Evolutionary conservation across 1,140 invertebrate species (phyloP).

Genomic region (Atta texana): DNA sequence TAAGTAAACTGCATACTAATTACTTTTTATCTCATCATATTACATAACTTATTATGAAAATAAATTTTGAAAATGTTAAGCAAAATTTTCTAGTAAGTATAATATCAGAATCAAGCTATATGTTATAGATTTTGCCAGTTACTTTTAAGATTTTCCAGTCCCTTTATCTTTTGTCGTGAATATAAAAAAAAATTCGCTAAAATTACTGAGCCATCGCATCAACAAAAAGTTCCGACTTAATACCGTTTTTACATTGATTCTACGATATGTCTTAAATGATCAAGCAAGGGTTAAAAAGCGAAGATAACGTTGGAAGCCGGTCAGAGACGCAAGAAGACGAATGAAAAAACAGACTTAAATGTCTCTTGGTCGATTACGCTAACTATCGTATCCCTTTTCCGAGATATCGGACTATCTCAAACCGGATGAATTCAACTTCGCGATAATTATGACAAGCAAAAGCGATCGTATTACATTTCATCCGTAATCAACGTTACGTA

Average conservation of each 20-base stretch:
- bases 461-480: not conserved
- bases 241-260: slow-evolving; percentile 39
- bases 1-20: not conserved
- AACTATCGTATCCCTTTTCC: slow-evolving; percentile 17
- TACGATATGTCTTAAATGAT: slow-evolving; percentile 57
- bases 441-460: slow-evolving; percentile 23
- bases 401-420: slow-evolving; percentile 14
- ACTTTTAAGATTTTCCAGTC: slow-evolving; percentile 25
- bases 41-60: slow-evolving; percentile 16
- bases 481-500: not conserved
- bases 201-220: slow-evolving; percentile 18
- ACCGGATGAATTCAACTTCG: slow-evolving; percentile 45
- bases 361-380: slow-evolving; percentile 25
- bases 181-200: slow-evolving; percentile 4
- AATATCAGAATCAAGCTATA: slow-evolving; percentile 18
- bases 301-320: slow-evolving; percentile 19
- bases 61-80: not conserved
- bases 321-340: not conserved
- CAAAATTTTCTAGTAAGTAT: slow-evolving; percentile 7
- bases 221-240: slow-evolving; percentile 40
- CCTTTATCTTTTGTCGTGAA: not conserved
- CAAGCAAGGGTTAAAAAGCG: slow-evolving; percentile 34
- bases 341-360: slow-evolving; percentile 20
- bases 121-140: not conserved
- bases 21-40: slow-evolving; percentile 6